A percentile compares a stretch with the other conserved stretches of the same genome.
These are phyloP conservation scores for Anaspis maculata DNA, from an alignment of 2,888 invertebrate genomes.

Conservation along the genomic window DNA sequence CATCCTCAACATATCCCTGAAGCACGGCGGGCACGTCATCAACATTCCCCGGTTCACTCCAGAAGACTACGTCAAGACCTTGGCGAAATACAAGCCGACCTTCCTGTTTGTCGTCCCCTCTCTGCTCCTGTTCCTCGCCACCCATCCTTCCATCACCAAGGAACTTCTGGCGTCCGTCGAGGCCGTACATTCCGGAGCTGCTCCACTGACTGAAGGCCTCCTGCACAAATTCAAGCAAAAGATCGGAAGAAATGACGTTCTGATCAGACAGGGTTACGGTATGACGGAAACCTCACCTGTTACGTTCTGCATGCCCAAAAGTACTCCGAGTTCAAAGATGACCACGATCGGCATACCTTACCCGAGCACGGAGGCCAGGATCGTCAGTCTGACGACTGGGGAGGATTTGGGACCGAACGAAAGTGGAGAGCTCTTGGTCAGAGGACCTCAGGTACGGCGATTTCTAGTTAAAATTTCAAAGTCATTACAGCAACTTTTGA, in stretches of 20 bases:
- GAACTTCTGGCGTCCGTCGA: slow-evolving; percentile 58
- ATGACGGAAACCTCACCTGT: slow-evolving; percentile 66
- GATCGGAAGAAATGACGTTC: slow-evolving; percentile 27
- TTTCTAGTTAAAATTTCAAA: no score
- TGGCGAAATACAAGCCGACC: slow-evolving; percentile 53
- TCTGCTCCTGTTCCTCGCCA: slow-evolving; percentile 63
- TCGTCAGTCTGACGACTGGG: slow-evolving; percentile 50
- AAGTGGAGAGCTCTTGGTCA: slow-evolving; percentile 63
- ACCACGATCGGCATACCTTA: slow-evolving; percentile 62
- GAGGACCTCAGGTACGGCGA: slow-evolving; percentile 64
- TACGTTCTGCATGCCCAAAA: slow-evolving; percentile 50
- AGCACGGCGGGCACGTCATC: slow-evolving; percentile 54
- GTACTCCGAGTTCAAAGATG: slow-evolving; percentile 52
- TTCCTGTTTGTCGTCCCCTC: slow-evolving; percentile 69
- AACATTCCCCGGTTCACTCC: slow-evolving; percentile 67
- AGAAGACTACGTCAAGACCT: slow-evolving; percentile 59
- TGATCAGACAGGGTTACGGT: slow-evolving; percentile 48
- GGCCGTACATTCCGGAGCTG: slow-evolving; percentile 63
- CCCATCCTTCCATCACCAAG: slow-evolving; percentile 59
- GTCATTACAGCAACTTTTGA: no score
- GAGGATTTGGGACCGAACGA: slow-evolving; percentile 52
- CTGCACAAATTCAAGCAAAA: slow-evolving; percentile 56
- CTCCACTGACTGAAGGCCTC: slow-evolving; percentile 59
- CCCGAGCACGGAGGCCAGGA: slow-evolving; percentile 59
- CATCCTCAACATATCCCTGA: slow-evolving; percentile 53